Percentiles rank a stretch among this genome's conserved stretches.
phyloP scores from a whole-genome alignment of 2,888 invertebrate species.

The Zaprionus bogoriensis region DNA sequence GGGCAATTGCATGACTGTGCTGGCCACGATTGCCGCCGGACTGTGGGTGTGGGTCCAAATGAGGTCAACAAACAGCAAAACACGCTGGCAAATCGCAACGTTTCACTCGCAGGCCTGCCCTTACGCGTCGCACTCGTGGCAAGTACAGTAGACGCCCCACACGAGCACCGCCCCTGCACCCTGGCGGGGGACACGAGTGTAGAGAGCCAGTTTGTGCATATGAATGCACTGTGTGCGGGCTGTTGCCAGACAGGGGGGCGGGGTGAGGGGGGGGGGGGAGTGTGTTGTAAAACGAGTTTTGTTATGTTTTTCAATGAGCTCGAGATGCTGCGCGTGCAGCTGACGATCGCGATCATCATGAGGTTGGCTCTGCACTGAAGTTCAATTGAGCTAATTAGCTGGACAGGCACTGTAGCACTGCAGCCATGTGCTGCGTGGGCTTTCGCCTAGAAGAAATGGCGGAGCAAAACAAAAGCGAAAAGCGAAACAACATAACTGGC shows the following conservation, averaged over 20 bases:
- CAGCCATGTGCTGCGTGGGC: slow-evolving; percentile 4
- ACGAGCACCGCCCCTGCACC: not conserved
- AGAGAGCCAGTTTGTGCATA: slow-evolving; percentile 56
- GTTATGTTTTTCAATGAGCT: slow-evolving; percentile 60
- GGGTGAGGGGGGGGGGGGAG: not conserved
- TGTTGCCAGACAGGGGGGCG: not conserved
- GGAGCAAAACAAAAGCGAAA: slow-evolving; percentile 51
- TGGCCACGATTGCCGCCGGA: not conserved
- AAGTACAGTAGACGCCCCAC: slow-evolving; percentile 68
- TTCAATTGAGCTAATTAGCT: slow-evolving; percentile 20
- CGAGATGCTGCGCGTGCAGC: slow-evolving; percentile 15
- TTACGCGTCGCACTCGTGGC: slow-evolving; percentile 15
- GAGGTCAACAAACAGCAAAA: slow-evolving; percentile 50
- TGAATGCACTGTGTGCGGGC: slow-evolving; percentile 44
- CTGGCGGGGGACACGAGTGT: not conserved
- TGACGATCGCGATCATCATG: not conserved
- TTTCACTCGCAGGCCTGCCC: slow-evolving; percentile 19
- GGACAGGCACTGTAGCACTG: not conserved
- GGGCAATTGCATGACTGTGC: slow-evolving; percentile 15
- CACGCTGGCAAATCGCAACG: slow-evolving; percentile 40
- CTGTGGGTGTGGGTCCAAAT: slow-evolving; percentile 51
- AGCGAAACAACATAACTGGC: slow-evolving; percentile 28
- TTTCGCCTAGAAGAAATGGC: slow-evolving; percentile 17
- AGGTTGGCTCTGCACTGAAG: not conserved
- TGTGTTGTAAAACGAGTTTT: slow-evolving; percentile 57